Percentiles rank a stretch among this genome's conserved stretches.
Evolutionary conservation across 1,140 invertebrate genomes (phyloP).

Genomic region (Vanessa atalanta): DNA sequence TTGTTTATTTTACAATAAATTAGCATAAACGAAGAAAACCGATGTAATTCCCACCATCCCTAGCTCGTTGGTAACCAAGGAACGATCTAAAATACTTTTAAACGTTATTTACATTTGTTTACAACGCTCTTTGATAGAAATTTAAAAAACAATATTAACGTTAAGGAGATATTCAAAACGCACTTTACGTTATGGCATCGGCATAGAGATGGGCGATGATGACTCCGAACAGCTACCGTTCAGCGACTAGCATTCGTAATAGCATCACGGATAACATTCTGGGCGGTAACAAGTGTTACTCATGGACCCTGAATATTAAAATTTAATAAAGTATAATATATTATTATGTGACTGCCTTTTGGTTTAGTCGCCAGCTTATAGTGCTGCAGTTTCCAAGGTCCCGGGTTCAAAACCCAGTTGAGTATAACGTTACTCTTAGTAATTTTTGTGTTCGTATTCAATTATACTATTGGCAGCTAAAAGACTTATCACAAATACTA

Average conservation of each 20-base stretch:
- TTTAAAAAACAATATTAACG: constrained; percentile 56
- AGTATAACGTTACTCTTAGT: too few relatives aligned
- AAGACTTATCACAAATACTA: too few relatives aligned
- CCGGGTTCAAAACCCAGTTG: too few relatives aligned
- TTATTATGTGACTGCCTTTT: not conserved
- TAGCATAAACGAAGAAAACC: not conserved
- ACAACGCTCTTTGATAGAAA: constrained; percentile 41
- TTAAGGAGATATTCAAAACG: constrained; percentile 64
- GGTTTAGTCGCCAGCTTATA: too few relatives aligned
- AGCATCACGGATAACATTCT: constrained; percentile 60
- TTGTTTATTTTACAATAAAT: not conserved
- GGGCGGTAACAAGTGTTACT: constrained; percentile 56
- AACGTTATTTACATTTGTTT: constrained; percentile 35
- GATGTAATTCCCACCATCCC: not conserved
- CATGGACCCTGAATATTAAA: constrained; percentile 42
- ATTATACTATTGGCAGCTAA: too few relatives aligned
- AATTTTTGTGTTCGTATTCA: too few relatives aligned
- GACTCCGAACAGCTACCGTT: constrained; percentile 62
- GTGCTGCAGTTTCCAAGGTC: too few relatives aligned
- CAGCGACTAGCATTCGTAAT: constrained; percentile 49
- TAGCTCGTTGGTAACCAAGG: constrained; percentile 33
- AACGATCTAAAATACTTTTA: constrained; percentile 36
- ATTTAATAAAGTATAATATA: not conserved
- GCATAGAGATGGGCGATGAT: constrained; percentile 68
- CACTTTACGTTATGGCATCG: constrained; percentile 54